Conservation (phyloP, 1,140 invertebrate genomes). For the Lutraria rhynchaena region DNA sequence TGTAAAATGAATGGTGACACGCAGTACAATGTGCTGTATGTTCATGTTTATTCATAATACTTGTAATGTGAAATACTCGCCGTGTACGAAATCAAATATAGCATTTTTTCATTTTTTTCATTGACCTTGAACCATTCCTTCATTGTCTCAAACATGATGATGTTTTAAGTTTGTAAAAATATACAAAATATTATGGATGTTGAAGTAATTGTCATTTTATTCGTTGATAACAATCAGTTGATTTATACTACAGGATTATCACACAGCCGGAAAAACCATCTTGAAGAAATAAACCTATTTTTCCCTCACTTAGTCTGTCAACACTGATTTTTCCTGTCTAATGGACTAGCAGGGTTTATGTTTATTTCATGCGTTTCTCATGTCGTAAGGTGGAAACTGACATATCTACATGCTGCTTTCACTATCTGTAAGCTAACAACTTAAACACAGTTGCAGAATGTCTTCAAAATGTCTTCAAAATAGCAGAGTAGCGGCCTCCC, state of each 20-base stretch:
- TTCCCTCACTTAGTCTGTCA: conserved; percentile 57
- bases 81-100: too few relatives aligned
- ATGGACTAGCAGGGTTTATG: conserved; percentile 55
- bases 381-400: conserved; percentile 48
- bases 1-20: too few relatives aligned
- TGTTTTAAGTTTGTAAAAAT: too few relatives aligned
- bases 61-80: too few relatives aligned
- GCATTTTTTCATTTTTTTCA: too few relatives aligned
- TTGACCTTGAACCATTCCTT: too few relatives aligned
- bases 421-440: conserved; percentile 8
- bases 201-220: conserved; percentile 53
- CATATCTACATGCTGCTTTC: conserved; percentile 50
- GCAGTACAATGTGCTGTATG: too few relatives aligned
- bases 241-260: conserved; percentile 21
- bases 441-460: conserved; percentile 27
- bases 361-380: conserved; percentile 53
- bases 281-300: conserved; percentile 51
- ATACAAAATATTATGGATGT: conserved; percentile 11
- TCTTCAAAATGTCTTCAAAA: not conserved
- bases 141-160: too few relatives aligned
- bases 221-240: conserved; percentile 42
- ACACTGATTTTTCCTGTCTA: conserved; percentile 55
- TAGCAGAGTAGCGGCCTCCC: conserved; percentile 10
- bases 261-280: conserved; percentile 45
- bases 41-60: too few relatives aligned